Evolutionary conservation across 2,888 invertebrate species (phyloP), one percentile per base, ranked within the genome.

Genomic region (Phlogophora meticulosa): DNA sequence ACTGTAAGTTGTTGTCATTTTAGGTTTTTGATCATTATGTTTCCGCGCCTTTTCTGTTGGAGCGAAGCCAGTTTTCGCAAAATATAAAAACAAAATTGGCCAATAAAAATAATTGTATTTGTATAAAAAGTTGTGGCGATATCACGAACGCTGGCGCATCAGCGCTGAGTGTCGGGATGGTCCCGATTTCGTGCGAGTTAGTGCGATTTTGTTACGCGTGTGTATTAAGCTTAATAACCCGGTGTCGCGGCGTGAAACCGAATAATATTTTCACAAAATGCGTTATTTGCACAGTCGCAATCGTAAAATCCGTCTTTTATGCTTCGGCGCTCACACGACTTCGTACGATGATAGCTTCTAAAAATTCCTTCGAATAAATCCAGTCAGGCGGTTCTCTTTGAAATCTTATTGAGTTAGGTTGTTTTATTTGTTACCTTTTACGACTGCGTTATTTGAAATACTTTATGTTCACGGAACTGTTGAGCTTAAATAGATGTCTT

Each of bases 261-360:
- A 72, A 76, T 71, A 78, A 81, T 78, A 80, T 80, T 77, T 83
- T 73, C 60, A 63, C 70, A 55, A 77, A 83, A 81, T 78, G 65
- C 74, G 74, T 79, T 85, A 81, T 81, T 82, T 78, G 76, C 72
- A 65, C 78, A 63, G 78, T 76, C 78, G 72, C 81, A 77, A 76
- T 85, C 84, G 82, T 84, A 81, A 84, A 84, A 80, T 80, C 80
- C 71, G 73, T 75, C 68, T 81, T 82, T 85, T 78, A 81, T 78
- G 70, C 76, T 74, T 65, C 80, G 65, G 13, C 51, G 65, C 66
- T 68, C 61, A 42, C 32, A 32, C 48, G 60, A 62, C 63, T 61
- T 66, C 42, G 55, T 42, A 52, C 56, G 72, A 66, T 76, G 76
- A 80, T 76, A 73, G 79, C 69, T 81, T 78, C 72, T 73, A 63